These are phyloP conservation scores for Crotalus helleri DNA, from an alignment of 2,113 vertebrate species.

Conservation along the genomic window DNA sequence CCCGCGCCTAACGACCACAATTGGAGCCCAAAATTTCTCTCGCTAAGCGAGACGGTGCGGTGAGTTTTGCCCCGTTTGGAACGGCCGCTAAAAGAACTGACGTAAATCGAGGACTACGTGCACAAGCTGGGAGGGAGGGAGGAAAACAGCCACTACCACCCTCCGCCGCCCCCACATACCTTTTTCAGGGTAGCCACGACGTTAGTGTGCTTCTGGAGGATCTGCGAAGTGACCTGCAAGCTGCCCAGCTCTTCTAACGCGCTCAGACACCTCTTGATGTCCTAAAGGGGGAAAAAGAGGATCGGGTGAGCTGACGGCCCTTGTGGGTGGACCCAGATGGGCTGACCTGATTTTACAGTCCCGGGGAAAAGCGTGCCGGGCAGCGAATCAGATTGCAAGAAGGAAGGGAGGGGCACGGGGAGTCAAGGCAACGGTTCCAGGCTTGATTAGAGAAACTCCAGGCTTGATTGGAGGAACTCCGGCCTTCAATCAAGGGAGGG, in stretches of 20 bases:
- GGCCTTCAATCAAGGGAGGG: background rate
- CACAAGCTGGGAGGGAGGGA: too few species aligned
- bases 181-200: conserved; percentile 95
- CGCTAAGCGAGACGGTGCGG: background rate
- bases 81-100: background rate
- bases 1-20: background rate
- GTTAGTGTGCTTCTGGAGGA: conserved; percentile 94
- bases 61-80: background rate
- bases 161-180: conserved; percentile 61
- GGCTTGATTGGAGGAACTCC: background rate
- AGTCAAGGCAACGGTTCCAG: background rate
- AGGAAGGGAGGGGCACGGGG: background rate
- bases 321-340: background rate
- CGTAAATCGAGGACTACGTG: too few species aligned
- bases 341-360: background rate
- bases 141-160: fast-evolving
- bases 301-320: background rate
- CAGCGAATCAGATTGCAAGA: background rate
- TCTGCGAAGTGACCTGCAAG: conserved; percentile 92
- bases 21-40: too few species aligned
- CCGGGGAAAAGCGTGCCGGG: background rate
- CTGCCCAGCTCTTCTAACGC: conserved; percentile 86
- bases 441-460: background rate
- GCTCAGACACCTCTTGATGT: conserved; percentile 88
- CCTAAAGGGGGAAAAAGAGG: conserved; percentile 63